phyloP scores from a whole-genome alignment of 2,797 vertebrate species.

The Anabacerthia variegaticeps region DNA sequence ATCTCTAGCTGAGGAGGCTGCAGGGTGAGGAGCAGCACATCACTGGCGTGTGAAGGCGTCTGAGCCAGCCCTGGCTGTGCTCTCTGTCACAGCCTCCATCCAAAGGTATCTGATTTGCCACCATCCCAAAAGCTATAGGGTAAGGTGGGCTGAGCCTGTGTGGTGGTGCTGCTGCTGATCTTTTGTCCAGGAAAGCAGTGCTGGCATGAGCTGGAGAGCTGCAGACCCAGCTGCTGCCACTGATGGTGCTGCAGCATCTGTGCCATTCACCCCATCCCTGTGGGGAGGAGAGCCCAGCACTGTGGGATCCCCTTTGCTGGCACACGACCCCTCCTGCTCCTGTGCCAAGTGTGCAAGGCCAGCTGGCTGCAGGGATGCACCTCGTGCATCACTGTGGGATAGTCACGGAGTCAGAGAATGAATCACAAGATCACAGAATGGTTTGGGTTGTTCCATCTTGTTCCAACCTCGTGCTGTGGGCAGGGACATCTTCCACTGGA shows the following conservation, averaged over 20 bases:
- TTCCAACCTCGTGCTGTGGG: background rate
- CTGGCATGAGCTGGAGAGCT: background rate
- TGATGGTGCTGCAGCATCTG: background rate
- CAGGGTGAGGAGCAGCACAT: background rate
- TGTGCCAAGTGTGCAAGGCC: rapidly evolving
- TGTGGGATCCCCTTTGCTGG: background rate
- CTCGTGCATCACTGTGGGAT: background rate
- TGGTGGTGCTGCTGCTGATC: background rate
- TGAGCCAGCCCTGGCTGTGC: background rate
- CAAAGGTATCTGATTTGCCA: background rate
- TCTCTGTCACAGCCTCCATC: background rate
- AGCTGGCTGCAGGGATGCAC: rapidly evolving
- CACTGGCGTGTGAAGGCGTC: background rate
- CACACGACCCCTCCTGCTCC: background rate
- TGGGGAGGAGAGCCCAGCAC: background rate
- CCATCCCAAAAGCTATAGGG: background rate
- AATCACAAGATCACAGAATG: background rate
- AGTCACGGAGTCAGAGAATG: background rate
- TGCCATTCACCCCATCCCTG: background rate
- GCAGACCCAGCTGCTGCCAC: background rate
- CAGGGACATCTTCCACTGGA: background rate
- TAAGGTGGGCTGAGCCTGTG: rapidly evolving
- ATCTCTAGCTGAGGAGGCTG: background rate
- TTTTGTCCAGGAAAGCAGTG: background rate
- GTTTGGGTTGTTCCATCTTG: background rate